Conservation (phyloP, 2,113 vertebrate genomes). For the Toxotes jaculatrix region DNA sequence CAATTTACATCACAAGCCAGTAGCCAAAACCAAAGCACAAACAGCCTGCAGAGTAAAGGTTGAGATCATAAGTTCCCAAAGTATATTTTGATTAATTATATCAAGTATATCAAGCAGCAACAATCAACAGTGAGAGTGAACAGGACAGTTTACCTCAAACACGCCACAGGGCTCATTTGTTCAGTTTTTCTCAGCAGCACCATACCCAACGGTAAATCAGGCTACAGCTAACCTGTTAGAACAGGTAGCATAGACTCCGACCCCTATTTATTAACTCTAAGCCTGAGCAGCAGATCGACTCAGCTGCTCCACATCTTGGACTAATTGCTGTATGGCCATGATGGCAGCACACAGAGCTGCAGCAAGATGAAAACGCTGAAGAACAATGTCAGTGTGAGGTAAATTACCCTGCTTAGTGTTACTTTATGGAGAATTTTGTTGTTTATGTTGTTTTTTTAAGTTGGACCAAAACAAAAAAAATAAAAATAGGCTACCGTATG, state of each 20-base stretch:
- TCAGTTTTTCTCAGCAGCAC: background rate
- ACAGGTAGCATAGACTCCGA: background rate
- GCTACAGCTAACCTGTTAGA: background rate
- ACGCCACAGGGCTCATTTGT: conserved; percentile 9
- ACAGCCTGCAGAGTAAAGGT: conserved; percentile 21
- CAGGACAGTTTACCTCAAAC: background rate
- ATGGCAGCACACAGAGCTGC: background rate
- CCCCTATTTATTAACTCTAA: background rate
- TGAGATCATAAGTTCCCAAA: background rate
- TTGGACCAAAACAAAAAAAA: too few species aligned
- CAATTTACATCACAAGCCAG: conserved; percentile 19
- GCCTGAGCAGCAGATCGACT: background rate
- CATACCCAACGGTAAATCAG: background rate
- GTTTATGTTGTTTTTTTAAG: too few species aligned
- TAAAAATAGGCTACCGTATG: too few species aligned
- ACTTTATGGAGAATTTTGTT: background rate
- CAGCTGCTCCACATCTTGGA: conserved; percentile 36
- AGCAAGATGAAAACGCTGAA: background rate
- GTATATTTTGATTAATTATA: background rate
- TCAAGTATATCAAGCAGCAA: background rate
- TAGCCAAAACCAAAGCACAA: conserved; percentile 30
- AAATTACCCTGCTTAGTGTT: background rate
- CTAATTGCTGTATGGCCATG: conserved; percentile 26
- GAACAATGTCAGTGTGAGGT: background rate
- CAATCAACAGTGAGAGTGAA: background rate